phyloP scores from a whole-genome alignment of 2,888 invertebrate genomes.

The Gari tellinella region DNA sequence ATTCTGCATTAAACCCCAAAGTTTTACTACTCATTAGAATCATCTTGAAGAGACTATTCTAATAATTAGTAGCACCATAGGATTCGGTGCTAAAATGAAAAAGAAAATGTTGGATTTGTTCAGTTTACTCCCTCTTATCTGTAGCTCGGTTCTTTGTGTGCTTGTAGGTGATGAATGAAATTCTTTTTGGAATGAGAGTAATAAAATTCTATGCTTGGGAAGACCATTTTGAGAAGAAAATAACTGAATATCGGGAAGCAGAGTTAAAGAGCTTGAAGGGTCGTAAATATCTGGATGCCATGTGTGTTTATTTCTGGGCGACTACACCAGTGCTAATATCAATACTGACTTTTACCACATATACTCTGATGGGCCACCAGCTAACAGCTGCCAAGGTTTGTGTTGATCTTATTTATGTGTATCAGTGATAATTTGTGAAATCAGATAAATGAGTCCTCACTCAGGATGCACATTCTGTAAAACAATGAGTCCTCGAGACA shows the following conservation, averaged over 20 bases:
- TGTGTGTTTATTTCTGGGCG: constrained; percentile 99
- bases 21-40: no score
- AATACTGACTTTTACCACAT: constrained; percentile 85
- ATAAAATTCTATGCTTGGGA: constrained; percentile 98
- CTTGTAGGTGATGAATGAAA: constrained; percentile 90
- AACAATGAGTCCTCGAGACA: no score
- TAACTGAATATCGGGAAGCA: constrained; percentile 85
- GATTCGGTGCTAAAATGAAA: no score
- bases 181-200: constrained; percentile 93
- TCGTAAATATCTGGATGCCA: constrained; percentile 97
- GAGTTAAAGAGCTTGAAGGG: constrained; percentile 92
- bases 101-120: no score
- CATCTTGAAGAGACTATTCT: no score
- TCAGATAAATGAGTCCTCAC: no score
- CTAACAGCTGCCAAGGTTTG: constrained; percentile 93
- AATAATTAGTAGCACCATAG: no score
- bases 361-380: constrained; percentile 87
- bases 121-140: no score
- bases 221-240: constrained; percentile 90
- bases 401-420: neutral
- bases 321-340: constrained; percentile 93
- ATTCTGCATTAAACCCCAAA: no score
- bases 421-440: no score
- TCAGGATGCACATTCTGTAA: no score
- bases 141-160: no score